Conservation (phyloP, 1,140 invertebrate species). For the Trinorchestia longiramus region DNA sequence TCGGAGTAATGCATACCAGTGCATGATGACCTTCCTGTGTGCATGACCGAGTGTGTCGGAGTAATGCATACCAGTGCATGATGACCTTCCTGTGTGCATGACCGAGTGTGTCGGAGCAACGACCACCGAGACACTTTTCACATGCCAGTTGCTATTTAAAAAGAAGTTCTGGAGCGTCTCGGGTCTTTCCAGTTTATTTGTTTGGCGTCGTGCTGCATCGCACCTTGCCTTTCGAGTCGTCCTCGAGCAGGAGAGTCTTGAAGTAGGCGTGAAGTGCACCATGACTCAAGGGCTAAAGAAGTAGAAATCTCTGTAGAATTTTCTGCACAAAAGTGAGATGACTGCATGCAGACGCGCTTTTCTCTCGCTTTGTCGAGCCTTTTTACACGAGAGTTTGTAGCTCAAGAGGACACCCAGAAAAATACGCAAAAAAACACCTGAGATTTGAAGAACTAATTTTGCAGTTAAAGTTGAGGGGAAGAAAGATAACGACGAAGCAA, state of each 20-base stretch:
- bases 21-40: too few species aligned
- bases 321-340: neutral
- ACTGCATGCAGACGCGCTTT: neutral
- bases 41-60: too few species aligned
- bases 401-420: neutral
- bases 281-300: constrained; percentile 26
- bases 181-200: neutral
- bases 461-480: neutral
- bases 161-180: neutral
- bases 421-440: neutral
- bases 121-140: neutral
- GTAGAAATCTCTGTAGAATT: constrained; percentile 43
- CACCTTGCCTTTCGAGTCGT: constrained; percentile 6
- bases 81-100: too few species aligned
- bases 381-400: neutral
- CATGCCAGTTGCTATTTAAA: neutral
- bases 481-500: neutral
- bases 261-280: constrained; percentile 26
- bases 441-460: neutral
- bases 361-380: neutral
- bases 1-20: too few species aligned
- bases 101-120: too few species aligned
- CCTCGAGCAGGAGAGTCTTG: constrained; percentile 4
- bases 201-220: neutral
- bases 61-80: too few species aligned